These are phyloP conservation scores for Prochilodus magdalenae DNA, from an alignment of 2,113 vertebrate species.

Conservation along the genomic window DNA sequence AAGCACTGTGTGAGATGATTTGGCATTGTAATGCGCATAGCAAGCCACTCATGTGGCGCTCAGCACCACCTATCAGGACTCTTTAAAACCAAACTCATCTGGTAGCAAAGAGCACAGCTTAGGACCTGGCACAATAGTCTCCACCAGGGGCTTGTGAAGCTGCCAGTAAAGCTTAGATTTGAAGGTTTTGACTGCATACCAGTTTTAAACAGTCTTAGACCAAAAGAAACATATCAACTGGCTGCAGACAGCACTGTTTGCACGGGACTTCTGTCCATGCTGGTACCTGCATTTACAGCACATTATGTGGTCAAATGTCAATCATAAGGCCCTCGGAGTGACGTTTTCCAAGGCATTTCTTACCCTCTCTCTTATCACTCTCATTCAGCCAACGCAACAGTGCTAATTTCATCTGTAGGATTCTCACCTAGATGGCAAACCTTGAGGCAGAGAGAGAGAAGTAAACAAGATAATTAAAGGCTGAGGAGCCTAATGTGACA, in stretches of 20 bases:
- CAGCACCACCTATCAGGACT: background rate
- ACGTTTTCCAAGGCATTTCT: conserved; percentile 20
- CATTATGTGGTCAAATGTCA: background rate
- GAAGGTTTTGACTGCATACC: background rate
- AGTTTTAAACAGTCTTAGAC: background rate
- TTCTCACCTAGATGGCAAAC: conserved; percentile 57
- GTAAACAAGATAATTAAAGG: conserved; percentile 61
- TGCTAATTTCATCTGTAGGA: conserved; percentile 61
- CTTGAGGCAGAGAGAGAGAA: conserved; percentile 57
- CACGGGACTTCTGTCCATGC: background rate
- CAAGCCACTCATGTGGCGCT: conserved; percentile 7
- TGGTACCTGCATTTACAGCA: background rate
- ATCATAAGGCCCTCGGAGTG: conserved; percentile 26
- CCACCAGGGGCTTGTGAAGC: background rate
- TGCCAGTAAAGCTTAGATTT: background rate
- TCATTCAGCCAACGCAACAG: conserved; percentile 16
- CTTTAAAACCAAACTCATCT: conserved; percentile 44
- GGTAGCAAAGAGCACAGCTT: conserved; percentile 46
- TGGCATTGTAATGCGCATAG: background rate
- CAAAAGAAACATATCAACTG: background rate
- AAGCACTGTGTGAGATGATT: background rate
- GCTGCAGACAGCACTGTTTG: too few relatives aligned
- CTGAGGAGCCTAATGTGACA: conserved; percentile 54
- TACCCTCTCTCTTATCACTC: background rate
- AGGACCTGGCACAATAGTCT: conserved; percentile 38